Evolutionary conservation across 2,888 invertebrate genomes (phyloP).

Genomic region (Microplitis manilae): DNA sequence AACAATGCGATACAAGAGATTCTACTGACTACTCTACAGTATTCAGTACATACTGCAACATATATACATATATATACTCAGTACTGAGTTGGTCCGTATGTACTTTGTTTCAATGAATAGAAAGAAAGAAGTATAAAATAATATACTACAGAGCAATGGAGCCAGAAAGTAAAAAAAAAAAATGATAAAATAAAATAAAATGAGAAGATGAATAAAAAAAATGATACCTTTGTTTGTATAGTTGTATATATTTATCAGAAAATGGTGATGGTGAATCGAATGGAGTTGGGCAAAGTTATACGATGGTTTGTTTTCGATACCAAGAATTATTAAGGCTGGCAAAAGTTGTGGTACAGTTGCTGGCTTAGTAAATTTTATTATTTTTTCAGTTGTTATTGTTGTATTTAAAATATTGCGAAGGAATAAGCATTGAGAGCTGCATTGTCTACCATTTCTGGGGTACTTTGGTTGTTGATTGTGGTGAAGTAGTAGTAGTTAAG

Average conservation of each 20-base stretch:
- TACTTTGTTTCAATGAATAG: slow-evolving; percentile 31
- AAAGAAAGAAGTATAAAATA: slow-evolving; percentile 28
- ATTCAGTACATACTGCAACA: not conserved
- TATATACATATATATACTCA: not conserved
- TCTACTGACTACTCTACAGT: not conserved
- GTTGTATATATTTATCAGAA: slow-evolving; percentile 27
- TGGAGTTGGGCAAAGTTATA: not conserved
- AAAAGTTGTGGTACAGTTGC: slow-evolving; percentile 5
- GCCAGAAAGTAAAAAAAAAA: slow-evolving; percentile 24
- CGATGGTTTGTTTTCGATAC: slow-evolving; percentile 10
- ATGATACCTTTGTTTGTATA: slow-evolving; percentile 42
- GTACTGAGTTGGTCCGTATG: slow-evolving; percentile 22
- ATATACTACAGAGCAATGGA: slow-evolving; percentile 9
- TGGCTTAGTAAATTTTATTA: not conserved
- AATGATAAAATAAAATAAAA: slow-evolving; percentile 6
- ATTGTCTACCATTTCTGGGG: slow-evolving; percentile 55
- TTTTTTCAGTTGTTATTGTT: slow-evolving; percentile 30
- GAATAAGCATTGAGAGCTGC: slow-evolving; percentile 50
- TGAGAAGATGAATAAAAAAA: slow-evolving; percentile 25
- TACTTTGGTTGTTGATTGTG: not conserved
- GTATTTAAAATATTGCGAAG: slow-evolving; percentile 44
- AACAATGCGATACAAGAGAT: slow-evolving; percentile 57
- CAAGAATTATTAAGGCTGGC: slow-evolving; percentile 28
- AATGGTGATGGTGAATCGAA: slow-evolving; percentile 7
- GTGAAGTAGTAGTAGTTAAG: not conserved